phyloP scores from a whole-genome alignment of 2,113 vertebrate species.

The Malurus melanocephalus region DNA sequence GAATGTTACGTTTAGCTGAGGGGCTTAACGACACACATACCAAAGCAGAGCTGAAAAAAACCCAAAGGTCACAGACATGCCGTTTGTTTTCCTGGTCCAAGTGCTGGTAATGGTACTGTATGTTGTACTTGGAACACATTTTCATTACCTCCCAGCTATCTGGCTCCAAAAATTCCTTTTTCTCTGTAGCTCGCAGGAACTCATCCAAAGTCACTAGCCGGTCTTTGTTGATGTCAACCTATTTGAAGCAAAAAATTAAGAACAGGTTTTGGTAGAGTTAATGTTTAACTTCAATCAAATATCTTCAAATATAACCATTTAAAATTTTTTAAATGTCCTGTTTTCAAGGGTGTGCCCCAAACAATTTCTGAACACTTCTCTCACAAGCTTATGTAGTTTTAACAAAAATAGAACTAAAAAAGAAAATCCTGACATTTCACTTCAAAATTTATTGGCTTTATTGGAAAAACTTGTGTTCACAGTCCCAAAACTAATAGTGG shows the following conservation, averaged over 20 bases:
- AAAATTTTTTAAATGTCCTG: neutral
- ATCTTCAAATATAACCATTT: neutral
- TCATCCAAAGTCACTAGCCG: conserved; percentile 90
- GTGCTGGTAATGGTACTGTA: neutral
- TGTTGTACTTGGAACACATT: neutral
- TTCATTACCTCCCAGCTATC: conserved; percentile 95
- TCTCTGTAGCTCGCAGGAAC: conserved; percentile 89
- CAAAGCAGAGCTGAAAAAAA: neutral
- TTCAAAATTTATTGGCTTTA: neutral
- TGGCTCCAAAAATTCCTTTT: conserved; percentile 93
- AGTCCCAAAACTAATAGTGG: neutral
- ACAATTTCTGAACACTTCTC: neutral
- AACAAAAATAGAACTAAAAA: neutral
- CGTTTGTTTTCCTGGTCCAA: neutral
- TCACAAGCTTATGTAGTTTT: neutral
- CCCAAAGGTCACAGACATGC: neutral
- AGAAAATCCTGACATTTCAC: neutral
- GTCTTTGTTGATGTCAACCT: conserved; percentile 93
- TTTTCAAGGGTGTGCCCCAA: neutral
- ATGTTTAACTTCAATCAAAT: neutral
- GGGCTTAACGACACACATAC: neutral
- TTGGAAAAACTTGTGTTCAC: neutral
- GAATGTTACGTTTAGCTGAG: neutral
- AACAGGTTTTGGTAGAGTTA: neutral
- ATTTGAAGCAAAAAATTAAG: conserved; percentile 35